A percentile compares a stretch with the other conserved stretches of the same genome.
These are phyloP conservation scores for Boloria selene DNA, from an alignment of 2,888 invertebrate genomes.

Conservation along the genomic window DNA sequence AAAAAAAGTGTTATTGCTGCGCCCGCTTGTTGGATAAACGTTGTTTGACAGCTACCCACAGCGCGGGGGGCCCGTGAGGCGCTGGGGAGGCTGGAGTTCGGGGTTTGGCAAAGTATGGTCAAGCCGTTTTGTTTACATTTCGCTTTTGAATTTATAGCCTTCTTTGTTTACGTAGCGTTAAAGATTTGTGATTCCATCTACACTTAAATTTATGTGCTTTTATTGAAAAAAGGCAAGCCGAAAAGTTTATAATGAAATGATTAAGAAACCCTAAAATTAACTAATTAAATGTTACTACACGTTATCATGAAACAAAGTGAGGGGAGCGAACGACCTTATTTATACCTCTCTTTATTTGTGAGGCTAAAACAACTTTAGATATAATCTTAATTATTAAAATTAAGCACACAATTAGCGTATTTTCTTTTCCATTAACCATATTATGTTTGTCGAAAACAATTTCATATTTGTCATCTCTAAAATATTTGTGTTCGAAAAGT, in stretches of 20 bases:
- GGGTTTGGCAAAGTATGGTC: slow-evolving; percentile 40
- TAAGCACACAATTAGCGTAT: too few species aligned
- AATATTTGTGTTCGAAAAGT: slow-evolving; percentile 23
- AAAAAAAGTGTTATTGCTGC: slow-evolving; percentile 72
- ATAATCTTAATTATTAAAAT: too few species aligned
- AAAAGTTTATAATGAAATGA: too few species aligned
- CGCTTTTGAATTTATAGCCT: slow-evolving; percentile 46
- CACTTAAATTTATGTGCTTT: background rate
- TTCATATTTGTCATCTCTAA: too few species aligned
- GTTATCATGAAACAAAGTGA: background rate
- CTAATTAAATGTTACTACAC: background rate
- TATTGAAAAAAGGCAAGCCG: background rate
- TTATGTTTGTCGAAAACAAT: too few species aligned
- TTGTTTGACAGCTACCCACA: slow-evolving; percentile 67
- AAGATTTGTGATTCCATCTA: slow-evolving; percentile 23
- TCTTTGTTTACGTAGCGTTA: slow-evolving; percentile 41
- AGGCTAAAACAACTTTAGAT: background rate
- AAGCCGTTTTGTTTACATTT: slow-evolving; percentile 43
- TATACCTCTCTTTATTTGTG: background rate
- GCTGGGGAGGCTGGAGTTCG: slow-evolving; percentile 39
- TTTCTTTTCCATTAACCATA: too few species aligned
- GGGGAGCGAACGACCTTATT: background rate
- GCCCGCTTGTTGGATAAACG: slow-evolving; percentile 70
- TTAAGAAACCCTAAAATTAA: background rate
- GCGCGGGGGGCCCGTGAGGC: slow-evolving; percentile 40